These are phyloP conservation scores for Parapristionchus giblindavisi DNA, from an alignment of 2,888 invertebrate species.

Conservation along the genomic window DNA sequence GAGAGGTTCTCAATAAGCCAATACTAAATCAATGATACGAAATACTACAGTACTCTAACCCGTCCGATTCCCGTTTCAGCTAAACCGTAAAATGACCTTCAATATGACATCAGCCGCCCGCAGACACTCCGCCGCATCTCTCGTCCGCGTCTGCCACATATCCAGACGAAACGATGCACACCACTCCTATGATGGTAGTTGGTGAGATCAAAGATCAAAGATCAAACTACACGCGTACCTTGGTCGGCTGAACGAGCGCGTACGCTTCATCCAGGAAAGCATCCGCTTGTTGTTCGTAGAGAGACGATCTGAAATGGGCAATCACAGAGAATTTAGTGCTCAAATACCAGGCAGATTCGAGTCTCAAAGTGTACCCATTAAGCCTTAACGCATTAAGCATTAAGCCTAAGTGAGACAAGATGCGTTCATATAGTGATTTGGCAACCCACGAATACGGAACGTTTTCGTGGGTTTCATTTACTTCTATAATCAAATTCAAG, in stretches of 20 bases:
- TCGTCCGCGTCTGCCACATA: conserved; percentile 25
- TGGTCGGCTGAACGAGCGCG: conserved; percentile 11
- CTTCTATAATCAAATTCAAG: too few species aligned
- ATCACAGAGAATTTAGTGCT: not conserved
- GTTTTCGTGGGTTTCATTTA: too few species aligned
- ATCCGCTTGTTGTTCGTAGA: conserved; percentile 38
- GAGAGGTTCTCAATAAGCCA: not conserved
- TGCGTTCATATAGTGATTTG: too few species aligned
- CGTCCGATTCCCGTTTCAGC: too few species aligned
- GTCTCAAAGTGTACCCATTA: too few species aligned
- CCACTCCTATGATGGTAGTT: conserved; percentile 39
- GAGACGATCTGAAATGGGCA: conserved; percentile 7
- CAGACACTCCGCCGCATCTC: conserved; percentile 42
- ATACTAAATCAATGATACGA: not conserved
- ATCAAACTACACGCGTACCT: conserved; percentile 1
- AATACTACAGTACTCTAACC: not conserved
- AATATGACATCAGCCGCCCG: conserved; percentile 40
- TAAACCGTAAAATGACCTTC: too few species aligned
- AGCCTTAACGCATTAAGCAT: too few species aligned
- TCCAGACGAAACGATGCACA: conserved; percentile 29
- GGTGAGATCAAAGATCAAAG: not conserved
- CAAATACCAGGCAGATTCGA: not conserved
- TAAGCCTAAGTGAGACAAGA: too few species aligned
- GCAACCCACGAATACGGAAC: too few species aligned
- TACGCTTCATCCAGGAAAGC: conserved; percentile 41